Percentiles rank a stretch among this genome's conserved stretches.
Evolutionary conservation across 2,113 vertebrate genomes (phyloP).

Genomic region (Crotalus horridus): DNA sequence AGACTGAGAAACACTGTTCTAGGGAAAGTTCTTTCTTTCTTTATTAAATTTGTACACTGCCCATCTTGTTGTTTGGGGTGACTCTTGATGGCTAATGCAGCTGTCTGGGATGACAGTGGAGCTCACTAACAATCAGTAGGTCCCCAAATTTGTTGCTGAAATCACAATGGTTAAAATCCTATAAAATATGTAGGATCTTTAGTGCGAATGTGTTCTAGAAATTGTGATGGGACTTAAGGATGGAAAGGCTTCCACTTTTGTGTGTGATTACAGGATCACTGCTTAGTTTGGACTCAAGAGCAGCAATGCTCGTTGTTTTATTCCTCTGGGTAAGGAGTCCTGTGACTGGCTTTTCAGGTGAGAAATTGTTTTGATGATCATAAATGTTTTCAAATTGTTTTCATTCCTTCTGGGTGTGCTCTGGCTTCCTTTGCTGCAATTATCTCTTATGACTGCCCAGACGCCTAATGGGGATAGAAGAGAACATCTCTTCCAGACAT

Average conservation of each 20-base stretch:
- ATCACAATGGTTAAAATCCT: not conserved
- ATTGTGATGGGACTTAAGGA: not conserved
- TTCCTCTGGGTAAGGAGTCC: constrained; percentile 1
- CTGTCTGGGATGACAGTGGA: not conserved
- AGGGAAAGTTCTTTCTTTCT: not conserved
- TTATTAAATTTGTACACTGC: not conserved
- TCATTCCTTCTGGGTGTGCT: constrained; percentile 52
- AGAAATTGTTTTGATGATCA: constrained; percentile 21
- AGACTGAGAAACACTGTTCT: not conserved
- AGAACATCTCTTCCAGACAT: constrained; percentile 55
- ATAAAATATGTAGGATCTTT: not conserved
- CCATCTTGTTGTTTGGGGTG: not conserved
- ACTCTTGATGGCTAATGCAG: not conserved
- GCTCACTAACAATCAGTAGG: not conserved
- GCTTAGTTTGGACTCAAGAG: constrained; percentile 29
- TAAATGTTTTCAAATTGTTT: constrained; percentile 50
- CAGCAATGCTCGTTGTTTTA: constrained; percentile 23
- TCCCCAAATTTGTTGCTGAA: not conserved
- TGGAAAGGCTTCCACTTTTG: not conserved
- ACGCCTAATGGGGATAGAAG: constrained; percentile 47
- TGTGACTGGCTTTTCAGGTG: constrained; percentile 20
- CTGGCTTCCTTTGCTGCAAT: constrained; percentile 50
- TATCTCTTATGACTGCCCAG: constrained; percentile 51
- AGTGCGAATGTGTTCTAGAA: not conserved
- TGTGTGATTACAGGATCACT: not conserved